These are phyloP conservation scores for Spisula solida DNA, from an alignment of 2,888 invertebrate genomes.

Conservation along the genomic window DNA sequence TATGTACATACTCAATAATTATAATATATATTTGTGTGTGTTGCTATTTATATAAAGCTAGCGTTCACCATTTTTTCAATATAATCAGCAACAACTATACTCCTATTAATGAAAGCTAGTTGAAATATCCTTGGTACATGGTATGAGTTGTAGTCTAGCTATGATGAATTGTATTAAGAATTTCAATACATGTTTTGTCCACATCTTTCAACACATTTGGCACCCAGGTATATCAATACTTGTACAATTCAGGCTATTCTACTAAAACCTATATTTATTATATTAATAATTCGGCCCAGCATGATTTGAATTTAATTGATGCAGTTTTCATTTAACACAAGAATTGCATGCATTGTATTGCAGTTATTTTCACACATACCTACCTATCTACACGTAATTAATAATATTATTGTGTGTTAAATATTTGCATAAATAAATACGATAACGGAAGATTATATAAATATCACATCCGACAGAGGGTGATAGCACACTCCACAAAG, in stretches of 20 bases:
- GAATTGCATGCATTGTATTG: constrained; percentile 32
- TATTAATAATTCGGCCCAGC: neutral
- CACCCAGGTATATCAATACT: neutral
- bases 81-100: neutral
- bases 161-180: neutral
- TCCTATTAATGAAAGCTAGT: neutral
- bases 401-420: too few relatives aligned
- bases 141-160: neutral
- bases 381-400: constrained; percentile 27
- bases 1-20: constrained; percentile 2
- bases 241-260: neutral
- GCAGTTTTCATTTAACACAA: constrained; percentile 26
- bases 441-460: too few relatives aligned
- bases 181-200: neutral
- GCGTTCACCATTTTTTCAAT: neutral
- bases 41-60: constrained; percentile 23
- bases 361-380: constrained; percentile 33
- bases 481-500: too few relatives aligned
- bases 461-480: too few relatives aligned
- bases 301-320: constrained; percentile 34
- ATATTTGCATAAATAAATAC: too few relatives aligned
- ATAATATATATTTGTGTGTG: constrained; percentile 9
- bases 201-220: neutral
- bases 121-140: neutral
- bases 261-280: constrained; percentile 4